Conservation (phyloP, 2,113 vertebrate species). For the Apaloderma vittatum region DNA sequence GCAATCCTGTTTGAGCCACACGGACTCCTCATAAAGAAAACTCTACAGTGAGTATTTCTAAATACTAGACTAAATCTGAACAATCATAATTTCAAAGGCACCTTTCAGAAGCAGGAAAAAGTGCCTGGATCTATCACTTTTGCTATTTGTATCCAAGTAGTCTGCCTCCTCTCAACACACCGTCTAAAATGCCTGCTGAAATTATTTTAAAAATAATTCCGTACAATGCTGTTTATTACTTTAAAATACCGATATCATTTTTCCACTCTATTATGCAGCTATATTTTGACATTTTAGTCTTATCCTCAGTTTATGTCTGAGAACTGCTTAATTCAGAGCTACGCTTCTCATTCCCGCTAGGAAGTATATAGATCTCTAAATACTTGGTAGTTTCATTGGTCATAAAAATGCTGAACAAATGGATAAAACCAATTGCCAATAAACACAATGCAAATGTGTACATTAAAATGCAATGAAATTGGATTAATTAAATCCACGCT, state of each 20-base stretch:
- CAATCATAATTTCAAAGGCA: constrained; percentile 48
- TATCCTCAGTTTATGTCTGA: constrained; percentile 22
- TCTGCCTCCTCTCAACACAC: not conserved
- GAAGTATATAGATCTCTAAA: constrained; percentile 1
- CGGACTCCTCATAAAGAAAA: constrained; percentile 46
- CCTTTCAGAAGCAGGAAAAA: constrained; percentile 28
- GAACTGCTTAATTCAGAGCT: constrained; percentile 54
- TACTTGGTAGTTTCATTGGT: constrained; percentile 26
- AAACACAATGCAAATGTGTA: constrained; percentile 66
- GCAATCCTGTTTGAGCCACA: constrained; percentile 56
- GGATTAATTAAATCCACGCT: constrained; percentile 66
- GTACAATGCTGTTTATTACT: constrained; percentile 1
- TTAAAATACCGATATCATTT: constrained; percentile 1
- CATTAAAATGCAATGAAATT: constrained; percentile 63
- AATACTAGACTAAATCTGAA: constrained; percentile 55
- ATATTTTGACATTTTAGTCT: constrained; percentile 58
- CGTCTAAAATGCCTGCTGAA: not conserved
- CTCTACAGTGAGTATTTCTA: constrained; percentile 56
- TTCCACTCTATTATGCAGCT: constrained; percentile 37
- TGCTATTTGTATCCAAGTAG: constrained; percentile 3
- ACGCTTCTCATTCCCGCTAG: not conserved
- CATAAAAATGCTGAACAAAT: constrained; percentile 61
- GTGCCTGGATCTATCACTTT: not conserved
- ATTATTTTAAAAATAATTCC: not conserved
- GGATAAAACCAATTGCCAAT: constrained; percentile 53